These are phyloP conservation scores for Leptodactylus fallax DNA, from an alignment of 2,797 vertebrate genomes.

Conservation along the genomic window DNA sequence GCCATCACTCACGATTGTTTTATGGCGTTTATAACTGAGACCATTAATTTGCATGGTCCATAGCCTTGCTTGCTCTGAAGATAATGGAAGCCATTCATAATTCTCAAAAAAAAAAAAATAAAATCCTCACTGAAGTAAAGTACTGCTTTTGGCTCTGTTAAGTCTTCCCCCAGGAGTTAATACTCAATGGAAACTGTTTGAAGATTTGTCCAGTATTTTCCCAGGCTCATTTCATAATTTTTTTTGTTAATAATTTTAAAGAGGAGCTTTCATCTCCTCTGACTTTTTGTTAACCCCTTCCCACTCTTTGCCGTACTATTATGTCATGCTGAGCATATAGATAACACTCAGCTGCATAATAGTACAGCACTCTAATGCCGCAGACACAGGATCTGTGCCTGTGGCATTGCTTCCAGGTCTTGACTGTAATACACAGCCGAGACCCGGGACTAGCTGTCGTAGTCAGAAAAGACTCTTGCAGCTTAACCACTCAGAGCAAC, in stretches of 20 bases:
- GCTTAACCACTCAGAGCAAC: no score
- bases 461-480: no score
- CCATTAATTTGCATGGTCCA: constrained; percentile 43
- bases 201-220: constrained; percentile 26
- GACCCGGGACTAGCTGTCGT: no score
- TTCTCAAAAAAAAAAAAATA: background rate
- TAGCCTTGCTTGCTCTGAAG: background rate
- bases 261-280: no score
- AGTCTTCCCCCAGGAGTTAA: background rate
- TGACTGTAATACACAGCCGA: no score
- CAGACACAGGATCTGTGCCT: no score
- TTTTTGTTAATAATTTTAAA: background rate
- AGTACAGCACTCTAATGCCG: no score
- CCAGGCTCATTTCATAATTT: background rate
- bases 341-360: no score
- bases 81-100: constrained; percentile 19
- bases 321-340: no score
- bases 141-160: background rate
- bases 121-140: background rate
- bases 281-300: no score
- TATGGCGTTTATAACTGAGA: constrained; percentile 25
- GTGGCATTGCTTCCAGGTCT: no score
- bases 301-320: no score
- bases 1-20: constrained; percentile 27
- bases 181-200: constrained; percentile 37